Base-by-base conservation (phyloP, 2,888 invertebrate genomes). In the Papilio gigon region DNA sequence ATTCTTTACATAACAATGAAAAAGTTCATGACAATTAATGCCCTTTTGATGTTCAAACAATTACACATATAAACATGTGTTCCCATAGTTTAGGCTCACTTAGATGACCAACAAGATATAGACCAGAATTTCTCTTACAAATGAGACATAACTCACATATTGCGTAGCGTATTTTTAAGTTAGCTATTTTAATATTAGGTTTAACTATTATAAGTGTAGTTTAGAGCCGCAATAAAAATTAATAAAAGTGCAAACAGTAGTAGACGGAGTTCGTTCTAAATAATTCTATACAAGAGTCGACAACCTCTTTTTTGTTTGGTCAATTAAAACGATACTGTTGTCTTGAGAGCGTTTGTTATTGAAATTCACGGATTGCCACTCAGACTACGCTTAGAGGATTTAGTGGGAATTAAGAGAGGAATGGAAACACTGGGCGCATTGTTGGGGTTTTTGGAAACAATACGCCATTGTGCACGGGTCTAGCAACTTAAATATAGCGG, bases 311-410 rank as follows among this genome's bases (percentile, higher is more conserved):
- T 85, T 86, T 88, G 84, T 88, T 81, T 73, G 76, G 77, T 82
- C 81, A 86, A 87, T 88, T 85, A 85, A 85, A 84, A 75, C 80
- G 80, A 84, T 84, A 83, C 76, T 77, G 80, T 81, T 83, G 80
- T 79, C 80, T 81, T 78, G 73, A 76, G 75, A 77, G 77, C 73
- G 73, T 78, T 77, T 82, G 81, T 84, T 75, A 73, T 74, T 83
- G 80, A 84, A 87, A 88, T 87, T 87, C 81, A 81, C 80, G 77
- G 81, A 86, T 87, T 81, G 80, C 80, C 82, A 80, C 83, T 86
- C 83, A 82, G 82, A 78, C 78, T 78, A 79, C 81, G 83, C 88
- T 87, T 83, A 74, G 81, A 82, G 82, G 84, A 84, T 86, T 89
- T 85, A 80, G 85, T 81, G 72, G 80, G 87, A 85, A 87, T 89